phyloP scores from a whole-genome alignment of 2,113 vertebrate species.

The Boleophthalmus pectinirostris region DNA sequence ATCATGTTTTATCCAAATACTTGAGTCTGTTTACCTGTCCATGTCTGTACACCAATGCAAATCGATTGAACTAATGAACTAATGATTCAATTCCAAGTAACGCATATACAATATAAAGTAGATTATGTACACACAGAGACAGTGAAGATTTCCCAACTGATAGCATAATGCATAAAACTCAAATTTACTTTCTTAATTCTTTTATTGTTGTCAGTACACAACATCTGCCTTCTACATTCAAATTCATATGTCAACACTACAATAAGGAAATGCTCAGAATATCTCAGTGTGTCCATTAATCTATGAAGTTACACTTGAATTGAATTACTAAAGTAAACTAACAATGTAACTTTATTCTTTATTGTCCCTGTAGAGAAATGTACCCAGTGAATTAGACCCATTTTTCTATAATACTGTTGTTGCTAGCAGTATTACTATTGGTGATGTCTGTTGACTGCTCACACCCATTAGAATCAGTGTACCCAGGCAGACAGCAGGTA shows the following conservation, averaged over 20 bases:
- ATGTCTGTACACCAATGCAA: conserved; percentile 5
- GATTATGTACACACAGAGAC: background rate
- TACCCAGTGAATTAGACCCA: background rate
- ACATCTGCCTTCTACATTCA: no score
- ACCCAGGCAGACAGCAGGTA: background rate
- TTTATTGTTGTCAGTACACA: no score
- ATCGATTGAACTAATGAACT: background rate
- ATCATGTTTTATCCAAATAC: conserved; percentile 63
- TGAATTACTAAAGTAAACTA: background rate
- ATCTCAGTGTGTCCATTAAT: no score
- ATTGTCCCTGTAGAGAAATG: background rate
- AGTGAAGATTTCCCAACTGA: background rate
- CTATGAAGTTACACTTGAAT: background rate
- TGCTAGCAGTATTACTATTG: background rate
- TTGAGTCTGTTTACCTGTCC: conserved; percentile 37
- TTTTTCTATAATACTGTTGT: background rate
- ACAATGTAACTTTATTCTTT: background rate
- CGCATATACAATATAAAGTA: background rate
- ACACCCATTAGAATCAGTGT: background rate
- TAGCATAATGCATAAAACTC: background rate
- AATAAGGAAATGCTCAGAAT: no score
- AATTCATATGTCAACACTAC: no score
- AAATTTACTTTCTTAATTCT: no score
- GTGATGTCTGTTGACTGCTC: background rate
- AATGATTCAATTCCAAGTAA: background rate